Conservation (phyloP, 2,797 vertebrate species). For the Spondyliosoma cantharus region DNA sequence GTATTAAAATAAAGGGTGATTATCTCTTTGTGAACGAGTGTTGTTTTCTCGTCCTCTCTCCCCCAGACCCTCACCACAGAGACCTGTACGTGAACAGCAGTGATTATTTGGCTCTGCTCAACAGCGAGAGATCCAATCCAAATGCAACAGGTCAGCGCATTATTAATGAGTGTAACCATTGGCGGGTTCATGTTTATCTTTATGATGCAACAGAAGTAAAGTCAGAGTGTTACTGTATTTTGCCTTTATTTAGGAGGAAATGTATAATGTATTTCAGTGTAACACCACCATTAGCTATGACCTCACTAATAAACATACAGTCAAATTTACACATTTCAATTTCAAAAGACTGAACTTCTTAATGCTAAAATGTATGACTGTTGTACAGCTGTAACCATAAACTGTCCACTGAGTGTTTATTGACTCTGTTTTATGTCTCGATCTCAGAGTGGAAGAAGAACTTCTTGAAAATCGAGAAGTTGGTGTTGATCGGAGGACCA, state of each 20-base stretch:
- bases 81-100: conserved; percentile 91
- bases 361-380: not conserved
- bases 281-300: not conserved
- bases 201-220: too few relatives aligned
- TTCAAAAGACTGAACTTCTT: not conserved
- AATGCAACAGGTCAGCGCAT: conserved; percentile 88
- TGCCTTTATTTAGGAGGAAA: too few relatives aligned
- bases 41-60: conserved; percentile 9
- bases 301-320: not conserved
- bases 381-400: not conserved
- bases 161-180: not conserved
- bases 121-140: conserved; percentile 87
- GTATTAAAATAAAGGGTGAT: not conserved
- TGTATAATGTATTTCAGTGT: not conserved
- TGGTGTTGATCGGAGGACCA: conserved; percentile 91
- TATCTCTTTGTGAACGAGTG: not conserved
- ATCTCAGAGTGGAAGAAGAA: conserved; percentile 90
- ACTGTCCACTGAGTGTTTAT: not conserved
- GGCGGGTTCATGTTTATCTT: not conserved
- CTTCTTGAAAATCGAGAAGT: conserved; percentile 88
- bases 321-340: not conserved
- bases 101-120: conserved; percentile 90
- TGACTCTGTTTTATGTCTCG: not conserved
- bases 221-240: too few relatives aligned
- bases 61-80: conserved; percentile 90